These are phyloP conservation scores for Agonum fuliginosum DNA, from an alignment of 2,888 invertebrate species.

Conservation along the genomic window DNA sequence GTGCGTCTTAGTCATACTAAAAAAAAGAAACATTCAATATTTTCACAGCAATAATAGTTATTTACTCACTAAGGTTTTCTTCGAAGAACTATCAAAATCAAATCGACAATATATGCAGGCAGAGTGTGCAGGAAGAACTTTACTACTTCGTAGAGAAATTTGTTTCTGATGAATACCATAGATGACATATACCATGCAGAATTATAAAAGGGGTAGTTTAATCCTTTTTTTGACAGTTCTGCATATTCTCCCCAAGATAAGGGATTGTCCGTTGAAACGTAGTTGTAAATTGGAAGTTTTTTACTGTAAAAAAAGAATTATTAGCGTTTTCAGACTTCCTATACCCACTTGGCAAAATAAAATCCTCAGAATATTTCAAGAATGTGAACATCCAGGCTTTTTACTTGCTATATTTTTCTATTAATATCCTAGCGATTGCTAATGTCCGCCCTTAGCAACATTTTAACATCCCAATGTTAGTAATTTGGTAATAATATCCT, in stretches of 20 bases:
- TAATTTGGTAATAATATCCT: too few relatives aligned
- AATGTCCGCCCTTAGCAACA: too few relatives aligned
- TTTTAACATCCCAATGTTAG: too few relatives aligned
- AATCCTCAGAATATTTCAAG: too few relatives aligned
- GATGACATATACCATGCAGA: conserved; percentile 78
- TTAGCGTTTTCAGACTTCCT: too few relatives aligned
- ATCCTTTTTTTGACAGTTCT: conserved; percentile 70
- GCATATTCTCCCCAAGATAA: conserved; percentile 83
- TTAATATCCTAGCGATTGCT: too few relatives aligned
- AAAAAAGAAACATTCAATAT: neutral
- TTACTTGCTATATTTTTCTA: too few relatives aligned
- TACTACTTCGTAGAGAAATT: conserved; percentile 75
- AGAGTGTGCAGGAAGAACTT: conserved; percentile 76
- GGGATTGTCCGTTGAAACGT: conserved; percentile 86
- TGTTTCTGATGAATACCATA: conserved; percentile 77
- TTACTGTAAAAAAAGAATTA: conserved; percentile 61
- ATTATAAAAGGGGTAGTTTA: conserved; percentile 73
- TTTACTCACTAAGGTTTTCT: conserved; percentile 76
- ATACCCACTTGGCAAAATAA: too few relatives aligned
- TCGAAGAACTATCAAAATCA: conserved; percentile 73
- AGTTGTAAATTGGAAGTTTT: conserved; percentile 84
- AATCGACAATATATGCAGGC: conserved; percentile 76
- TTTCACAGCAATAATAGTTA: neutral
- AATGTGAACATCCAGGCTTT: too few relatives aligned
- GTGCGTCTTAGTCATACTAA: conserved; percentile 8